Base-by-base conservation (phyloP, 35 echinoderm and acorn worm genomes). In the Patiria miniata region DNA sequence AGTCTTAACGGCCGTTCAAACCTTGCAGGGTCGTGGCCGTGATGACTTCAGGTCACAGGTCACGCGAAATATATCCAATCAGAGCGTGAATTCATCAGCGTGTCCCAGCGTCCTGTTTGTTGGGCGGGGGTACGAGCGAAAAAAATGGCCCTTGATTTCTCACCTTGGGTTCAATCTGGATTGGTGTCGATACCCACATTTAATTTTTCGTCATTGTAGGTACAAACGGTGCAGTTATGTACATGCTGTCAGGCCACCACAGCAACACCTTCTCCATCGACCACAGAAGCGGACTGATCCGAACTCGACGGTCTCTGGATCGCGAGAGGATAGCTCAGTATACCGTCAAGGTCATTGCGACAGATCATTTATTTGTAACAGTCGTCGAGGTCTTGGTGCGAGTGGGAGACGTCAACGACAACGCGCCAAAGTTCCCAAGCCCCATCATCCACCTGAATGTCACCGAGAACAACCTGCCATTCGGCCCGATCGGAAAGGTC, bases 331-430 rank as follows among this genome's bases (percentile, higher is more conserved):
- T 77, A 77, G 73, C 86, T 0, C 22, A 36, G 0, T 87, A 87
- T 37, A 47, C 51, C 8, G 18, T 87, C 14, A 17, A 52, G 30
- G 86, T 87, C 33, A 36, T 78, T 33, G 86, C 86, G 22, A 36
- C 77, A 5, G 77, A 79, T 36, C n/a, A 16, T 10, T 16, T 9
- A 37, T 28, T 54, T 15, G 51, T 47, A 33, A 18, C 39, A 8
- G 9, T 8, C 4, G 77, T 52, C 18, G 73, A 42, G 9, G 52
- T 79, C 44, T 32, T 28, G 12, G 76, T 87, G 69, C 77, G 7
- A 1, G 52, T 87, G 26, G 29, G 28, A 16, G 86, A 87, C 38
- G 73, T 79, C 32, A 87, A 87, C 77, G 86, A 87, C 51, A 87
- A 79, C 52, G 40, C 86, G 23, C 86, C 86, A 15, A 37, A 87